Conservation (phyloP, 2,888 invertebrate genomes). For the Agriopis marginaria region DNA sequence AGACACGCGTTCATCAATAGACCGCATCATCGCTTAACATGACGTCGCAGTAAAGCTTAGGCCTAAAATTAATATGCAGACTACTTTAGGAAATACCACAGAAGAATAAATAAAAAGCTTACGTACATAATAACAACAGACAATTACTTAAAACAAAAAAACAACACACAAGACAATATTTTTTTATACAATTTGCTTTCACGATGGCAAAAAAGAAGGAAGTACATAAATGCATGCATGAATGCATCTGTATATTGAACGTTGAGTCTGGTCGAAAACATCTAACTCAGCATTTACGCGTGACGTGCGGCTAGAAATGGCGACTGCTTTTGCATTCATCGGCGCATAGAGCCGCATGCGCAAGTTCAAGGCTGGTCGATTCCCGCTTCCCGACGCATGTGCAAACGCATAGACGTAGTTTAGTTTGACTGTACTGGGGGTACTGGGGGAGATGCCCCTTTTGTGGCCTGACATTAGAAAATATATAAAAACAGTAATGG, state of each 20-base stretch:
- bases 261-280: conserved; percentile 3
- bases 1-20: too few relatives aligned
- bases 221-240: neutral
- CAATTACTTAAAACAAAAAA: too few relatives aligned
- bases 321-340: conserved; percentile 73
- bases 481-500: neutral
- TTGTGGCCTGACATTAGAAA: neutral
- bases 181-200: too few relatives aligned
- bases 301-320: conserved; percentile 71
- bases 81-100: too few relatives aligned
- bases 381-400: conserved; percentile 80
- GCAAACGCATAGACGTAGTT: conserved; percentile 59
- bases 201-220: neutral
- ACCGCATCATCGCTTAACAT: too few relatives aligned
- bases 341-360: conserved; percentile 71
- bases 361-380: conserved; percentile 85
- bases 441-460: conserved; percentile 7
- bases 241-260: neutral
- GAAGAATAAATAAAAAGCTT: too few relatives aligned
- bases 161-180: neutral
- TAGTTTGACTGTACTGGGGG: conserved; percentile 6
- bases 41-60: too few relatives aligned
- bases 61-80: too few relatives aligned
- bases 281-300: conserved; percentile 18
- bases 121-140: too few relatives aligned